Percentiles rank a stretch among this genome's conserved stretches.
phyloP scores from a whole-genome alignment of 2,113 vertebrate species.

The Lamprotornis superbus region DNA sequence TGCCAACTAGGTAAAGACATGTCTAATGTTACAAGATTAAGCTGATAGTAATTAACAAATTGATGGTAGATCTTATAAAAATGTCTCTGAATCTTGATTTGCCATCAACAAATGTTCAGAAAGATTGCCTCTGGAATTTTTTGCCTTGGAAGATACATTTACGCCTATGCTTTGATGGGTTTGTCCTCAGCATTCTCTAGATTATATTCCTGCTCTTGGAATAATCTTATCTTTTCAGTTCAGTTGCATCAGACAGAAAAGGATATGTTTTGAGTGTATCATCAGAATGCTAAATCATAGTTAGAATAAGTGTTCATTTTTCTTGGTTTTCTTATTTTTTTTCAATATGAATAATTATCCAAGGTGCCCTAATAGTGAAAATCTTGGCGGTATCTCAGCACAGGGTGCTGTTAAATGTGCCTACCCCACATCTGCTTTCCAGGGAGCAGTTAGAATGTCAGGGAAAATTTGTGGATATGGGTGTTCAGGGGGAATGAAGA shows the following conservation, averaged over 20 bases:
- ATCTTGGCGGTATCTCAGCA: not conserved
- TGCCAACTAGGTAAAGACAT: not conserved
- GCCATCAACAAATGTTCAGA: not conserved
- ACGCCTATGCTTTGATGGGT: not conserved
- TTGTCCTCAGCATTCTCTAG: not conserved
- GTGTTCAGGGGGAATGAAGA: not conserved
- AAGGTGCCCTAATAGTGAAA: not conserved
- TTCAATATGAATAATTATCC: not conserved
- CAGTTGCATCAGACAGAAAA: not conserved
- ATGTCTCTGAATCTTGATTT: not conserved
- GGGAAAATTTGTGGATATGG: not conserved
- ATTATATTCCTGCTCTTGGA: not conserved
- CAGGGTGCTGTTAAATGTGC: not conserved
- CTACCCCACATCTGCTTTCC: not conserved
- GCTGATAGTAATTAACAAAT: not conserved
- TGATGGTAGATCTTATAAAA: not conserved
- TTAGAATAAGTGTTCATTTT: not conserved
- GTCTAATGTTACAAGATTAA: not conserved
- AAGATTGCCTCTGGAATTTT: not conserved
- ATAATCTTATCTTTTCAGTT: not conserved
- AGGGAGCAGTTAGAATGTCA: not conserved
- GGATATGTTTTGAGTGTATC: not conserved
- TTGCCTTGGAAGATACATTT: not conserved
- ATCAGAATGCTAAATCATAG: not conserved
- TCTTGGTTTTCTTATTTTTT: not conserved